These are phyloP conservation scores for Ptychoptera albimana DNA, from an alignment of 2,888 invertebrate species.

Conservation along the genomic window DNA sequence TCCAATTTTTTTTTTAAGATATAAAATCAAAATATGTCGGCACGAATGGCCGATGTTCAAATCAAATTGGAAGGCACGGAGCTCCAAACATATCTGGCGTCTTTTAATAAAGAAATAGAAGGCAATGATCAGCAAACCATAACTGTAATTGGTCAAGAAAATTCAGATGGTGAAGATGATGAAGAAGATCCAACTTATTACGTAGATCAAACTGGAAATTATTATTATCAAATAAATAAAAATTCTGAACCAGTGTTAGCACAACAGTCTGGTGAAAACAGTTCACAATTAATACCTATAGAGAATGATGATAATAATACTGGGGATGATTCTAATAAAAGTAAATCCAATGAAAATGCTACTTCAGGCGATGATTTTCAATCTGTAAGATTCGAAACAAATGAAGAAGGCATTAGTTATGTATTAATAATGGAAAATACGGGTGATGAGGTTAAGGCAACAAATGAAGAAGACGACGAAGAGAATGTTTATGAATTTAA, in stretches of 20 bases:
- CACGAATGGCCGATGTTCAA: constrained; percentile 23
- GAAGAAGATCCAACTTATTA: constrained; percentile 57
- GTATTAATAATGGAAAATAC: constrained; percentile 67
- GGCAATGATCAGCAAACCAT: constrained; percentile 28
- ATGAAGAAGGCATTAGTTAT: constrained; percentile 31
- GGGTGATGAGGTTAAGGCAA: constrained; percentile 34
- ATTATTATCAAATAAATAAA: constrained; percentile 61
- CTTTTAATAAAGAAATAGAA: constrained; percentile 67
- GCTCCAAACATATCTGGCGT: constrained; percentile 65
- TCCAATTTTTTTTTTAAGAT: too few species aligned
- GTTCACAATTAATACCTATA: constrained; percentile 11
- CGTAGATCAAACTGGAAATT: constrained; percentile 66
- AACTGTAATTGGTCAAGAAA: constrained; percentile 4
- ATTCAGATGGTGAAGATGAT: constrained; percentile 27
- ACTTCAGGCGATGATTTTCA: not conserved
- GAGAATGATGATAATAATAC: constrained; percentile 1
- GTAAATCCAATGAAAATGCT: not conserved
- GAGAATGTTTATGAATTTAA: constrained; percentile 57
- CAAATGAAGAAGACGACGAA: constrained; percentile 29
- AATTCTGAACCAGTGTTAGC: constrained; percentile 47
- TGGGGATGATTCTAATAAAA: not conserved
- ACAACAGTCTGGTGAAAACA: constrained; percentile 39
- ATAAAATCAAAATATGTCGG: constrained; percentile 20
- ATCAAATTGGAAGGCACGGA: constrained; percentile 32
- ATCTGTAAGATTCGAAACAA: constrained; percentile 1